Conservation (phyloP, 2,797 vertebrate species). For the Ctenopoma kingsleyae region DNA sequence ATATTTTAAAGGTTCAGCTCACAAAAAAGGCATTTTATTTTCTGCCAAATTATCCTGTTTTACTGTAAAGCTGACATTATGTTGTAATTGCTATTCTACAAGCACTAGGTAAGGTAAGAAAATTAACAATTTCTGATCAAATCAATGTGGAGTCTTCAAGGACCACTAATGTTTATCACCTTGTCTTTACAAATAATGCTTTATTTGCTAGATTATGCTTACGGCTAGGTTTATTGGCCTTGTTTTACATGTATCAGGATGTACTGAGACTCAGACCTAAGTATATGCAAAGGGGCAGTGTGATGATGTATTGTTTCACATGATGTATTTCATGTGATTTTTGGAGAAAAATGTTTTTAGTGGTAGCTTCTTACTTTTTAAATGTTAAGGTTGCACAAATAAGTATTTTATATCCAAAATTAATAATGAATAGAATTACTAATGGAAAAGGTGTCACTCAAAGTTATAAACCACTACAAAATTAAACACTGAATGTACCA, state of each 20-base stretch:
- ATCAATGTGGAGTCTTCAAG: conserved; percentile 22
- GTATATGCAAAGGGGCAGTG: no score
- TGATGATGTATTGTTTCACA: no score
- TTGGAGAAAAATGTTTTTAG: not conserved
- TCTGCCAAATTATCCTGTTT: conserved; percentile 19
- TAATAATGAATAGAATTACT: no score
- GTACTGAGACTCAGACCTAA: conserved; percentile 23
- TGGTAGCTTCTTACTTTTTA: no score
- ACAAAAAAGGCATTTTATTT: conserved; percentile 26
- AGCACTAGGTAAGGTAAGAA: conserved; percentile 53
- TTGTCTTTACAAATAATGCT: not conserved
- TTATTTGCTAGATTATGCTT: conserved; percentile 22
- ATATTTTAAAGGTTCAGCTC: conserved; percentile 28
- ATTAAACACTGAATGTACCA: no score
- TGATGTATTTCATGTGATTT: not conserved
- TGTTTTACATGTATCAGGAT: conserved; percentile 20
- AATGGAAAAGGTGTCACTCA: no score
- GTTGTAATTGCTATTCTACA: conserved; percentile 61
- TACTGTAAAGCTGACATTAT: conserved; percentile 43
- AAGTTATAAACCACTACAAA: no score
- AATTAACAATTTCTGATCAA: conserved; percentile 41
- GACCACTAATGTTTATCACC: conserved; percentile 7
- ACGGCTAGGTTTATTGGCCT: conserved; percentile 18
- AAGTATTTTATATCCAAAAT: no score
- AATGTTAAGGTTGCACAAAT: no score